A percentile compares a stretch with the other conserved stretches of the same genome.
phyloP scores from a whole-genome alignment of 30 jellyfish, hydroid and myxozoan genomes.

The Hydractinia symbiolongicarpus region DNA sequence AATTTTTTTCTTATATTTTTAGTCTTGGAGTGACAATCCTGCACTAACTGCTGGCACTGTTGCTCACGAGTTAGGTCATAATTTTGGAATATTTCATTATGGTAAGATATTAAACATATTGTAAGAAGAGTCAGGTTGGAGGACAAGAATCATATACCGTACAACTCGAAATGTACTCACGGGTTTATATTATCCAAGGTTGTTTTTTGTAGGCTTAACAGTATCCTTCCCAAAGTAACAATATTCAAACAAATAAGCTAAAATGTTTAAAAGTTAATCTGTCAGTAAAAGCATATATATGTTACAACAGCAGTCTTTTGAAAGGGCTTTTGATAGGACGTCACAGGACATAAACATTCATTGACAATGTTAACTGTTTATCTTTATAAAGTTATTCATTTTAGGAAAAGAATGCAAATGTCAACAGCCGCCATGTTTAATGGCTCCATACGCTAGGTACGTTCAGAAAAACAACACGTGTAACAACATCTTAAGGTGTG shows the following conservation, averaged over 20 bases:
- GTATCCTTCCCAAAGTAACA: too few species aligned
- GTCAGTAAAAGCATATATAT: too few species aligned
- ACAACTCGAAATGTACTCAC: too few species aligned
- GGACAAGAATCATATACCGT: too few species aligned
- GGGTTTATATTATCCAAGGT: too few species aligned
- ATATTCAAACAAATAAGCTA: too few species aligned
- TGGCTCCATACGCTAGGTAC: slow-evolving; percentile 5
- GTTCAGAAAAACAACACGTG: not conserved
- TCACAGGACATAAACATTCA: not conserved
- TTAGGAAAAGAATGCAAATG: not conserved
- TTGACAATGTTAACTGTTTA: not conserved
- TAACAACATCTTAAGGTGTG: not conserved
- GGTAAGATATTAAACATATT: not conserved
- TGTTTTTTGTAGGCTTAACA: too few species aligned
- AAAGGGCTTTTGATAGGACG: not conserved
- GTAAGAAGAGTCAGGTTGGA: too few species aligned
- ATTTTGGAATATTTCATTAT: slow-evolving; percentile 3
- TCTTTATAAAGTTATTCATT: not conserved
- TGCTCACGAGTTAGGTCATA: slow-evolving; percentile 8
- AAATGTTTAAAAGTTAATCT: too few species aligned
- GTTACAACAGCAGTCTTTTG: too few species aligned
- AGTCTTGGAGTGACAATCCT: slow-evolving; percentile 2
- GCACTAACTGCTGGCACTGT: not conserved
- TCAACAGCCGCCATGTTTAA: not conserved
- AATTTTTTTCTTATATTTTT: not conserved